Base-by-base conservation (phyloP, 2,888 invertebrate species). In the Agrotis exclamationis region DNA sequence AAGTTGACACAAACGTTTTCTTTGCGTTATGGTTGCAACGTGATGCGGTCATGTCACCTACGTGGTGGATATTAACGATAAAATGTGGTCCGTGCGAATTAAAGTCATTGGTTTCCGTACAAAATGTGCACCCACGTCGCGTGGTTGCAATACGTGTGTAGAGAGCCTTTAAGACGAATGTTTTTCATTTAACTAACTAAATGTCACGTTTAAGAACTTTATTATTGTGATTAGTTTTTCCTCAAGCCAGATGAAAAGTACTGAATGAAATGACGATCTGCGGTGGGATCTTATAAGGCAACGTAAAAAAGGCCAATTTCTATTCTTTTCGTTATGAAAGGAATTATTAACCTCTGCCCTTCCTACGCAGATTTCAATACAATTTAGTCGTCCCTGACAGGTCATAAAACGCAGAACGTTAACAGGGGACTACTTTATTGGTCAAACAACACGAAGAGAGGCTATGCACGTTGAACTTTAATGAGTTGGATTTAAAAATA, bases 321-420 rank as follows among this genome's bases (percentile, higher is more conserved):
- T 39, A 44, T 60, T 33, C 14, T 60, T 24, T 65, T 44, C 28
- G 54, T 57, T 50, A 67, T 67, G 67, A 74, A 74, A 66, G 45
- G 0, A 39, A 56, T 54, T 50, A 50, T 50, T 56, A 24, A 33
- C 20, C 33, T 57, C 39, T 5, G 16, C 11, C 24, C 50, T 54
- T 74, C 45, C 70, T 39, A n/a, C 58, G 54, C 63, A 70, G 59
- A 63, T 70, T 76, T 54, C 57, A 64, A 62, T 76, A 70, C n/a
- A 64, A 57, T 70, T 70, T 28, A 70, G 56, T 51, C 20, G 44
- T 57, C 60, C 28, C 70, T 50, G 3, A 48, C 33, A 53, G 51
- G 51, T 60, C 51, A 28, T 76, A 64, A 62, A 76, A 24, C 44
- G 18, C 24, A 48, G 48, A 65, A 22, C 22, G 62, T 53, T 76